These are phyloP conservation scores for Neomonachus schauinslandi DNA, from an alignment of 2,113 vertebrate genomes.

Conservation along the genomic window DNA sequence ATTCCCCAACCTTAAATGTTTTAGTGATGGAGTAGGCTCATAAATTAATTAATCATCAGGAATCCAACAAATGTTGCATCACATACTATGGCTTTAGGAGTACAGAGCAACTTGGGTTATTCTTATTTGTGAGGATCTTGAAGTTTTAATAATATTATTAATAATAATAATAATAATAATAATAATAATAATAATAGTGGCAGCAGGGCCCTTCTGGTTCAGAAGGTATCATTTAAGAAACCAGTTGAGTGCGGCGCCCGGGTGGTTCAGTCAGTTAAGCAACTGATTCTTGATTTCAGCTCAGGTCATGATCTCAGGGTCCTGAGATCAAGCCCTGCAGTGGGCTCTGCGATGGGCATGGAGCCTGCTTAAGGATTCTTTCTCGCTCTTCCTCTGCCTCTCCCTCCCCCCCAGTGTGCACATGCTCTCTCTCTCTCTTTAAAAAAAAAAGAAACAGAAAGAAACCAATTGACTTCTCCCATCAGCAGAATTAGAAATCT, in stretches of 20 bases:
- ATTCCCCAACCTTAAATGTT: conserved; percentile 46
- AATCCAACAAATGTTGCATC: background rate
- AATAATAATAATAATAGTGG: background rate
- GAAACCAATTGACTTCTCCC: background rate
- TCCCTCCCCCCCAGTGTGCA: background rate
- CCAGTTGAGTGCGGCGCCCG: background rate
- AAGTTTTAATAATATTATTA: background rate
- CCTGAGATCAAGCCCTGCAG: no score
- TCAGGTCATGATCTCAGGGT: no score
- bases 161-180: background rate
- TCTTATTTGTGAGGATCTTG: background rate
- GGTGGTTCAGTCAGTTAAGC: background rate
- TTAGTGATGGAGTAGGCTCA: background rate
- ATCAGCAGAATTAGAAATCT: background rate
- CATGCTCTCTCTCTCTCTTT: background rate
- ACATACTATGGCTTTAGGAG: background rate
- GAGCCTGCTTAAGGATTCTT: background rate
- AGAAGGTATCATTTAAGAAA: background rate
- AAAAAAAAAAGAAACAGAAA: background rate
- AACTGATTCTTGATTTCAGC: background rate
- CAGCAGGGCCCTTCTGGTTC: background rate
- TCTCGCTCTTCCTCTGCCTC: background rate
- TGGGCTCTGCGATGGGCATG: background rate
- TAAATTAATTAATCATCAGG: background rate
- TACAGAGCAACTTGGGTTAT: background rate